Base-by-base conservation (phyloP, 2,888 invertebrate species). In the Callosobruchus maculatus region DNA sequence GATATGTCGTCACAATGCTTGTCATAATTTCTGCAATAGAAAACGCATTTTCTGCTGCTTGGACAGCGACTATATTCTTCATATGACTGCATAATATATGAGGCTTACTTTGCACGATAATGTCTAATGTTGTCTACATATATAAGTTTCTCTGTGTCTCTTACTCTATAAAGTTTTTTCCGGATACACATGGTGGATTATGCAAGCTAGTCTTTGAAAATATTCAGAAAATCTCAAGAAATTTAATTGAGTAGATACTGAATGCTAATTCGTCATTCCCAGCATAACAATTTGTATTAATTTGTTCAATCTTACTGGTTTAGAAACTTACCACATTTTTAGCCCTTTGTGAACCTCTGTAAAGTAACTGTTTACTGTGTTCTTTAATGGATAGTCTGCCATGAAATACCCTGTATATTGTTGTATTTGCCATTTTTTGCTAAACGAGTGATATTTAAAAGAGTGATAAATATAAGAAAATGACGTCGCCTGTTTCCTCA, bases 401-500 rank as follows among this genome's bases (percentile, higher is more conserved):
- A 7, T 13, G 18, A 49, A 49, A 49, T 49, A 49, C 49, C 18
- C 13, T 49, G 49, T 49, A 30, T 30, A 49, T 49, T 49, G 49
- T 49, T 49, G 49, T 49, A 13, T 49, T 49, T 18, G 49, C 49
- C 13, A 18, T 49, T 49, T 49, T 5, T 49, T 49, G 49, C 49
- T 49, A 18, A 49, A 49, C 49, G 49, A 49, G 68, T 68, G 68
- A 21, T 68, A 68, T 21, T 22, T 77, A 75, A 75, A 75, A 74
- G 74, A 68, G 22, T 68, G 76, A 71, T 71, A 49, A 30, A 13
- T 49, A 49, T 26, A 71, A 71, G 30, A n/a, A 22, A 31, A 71
- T 71, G 31, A 71, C 71, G 77, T 77, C 78, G 78, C 79, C 80
- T 79, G 78, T 79, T 76, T 78, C 78, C 80, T 82, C 82, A 83